Evolutionary conservation across 2,113 vertebrate species (phyloP).

Genomic region (Chionis minor): DNA sequence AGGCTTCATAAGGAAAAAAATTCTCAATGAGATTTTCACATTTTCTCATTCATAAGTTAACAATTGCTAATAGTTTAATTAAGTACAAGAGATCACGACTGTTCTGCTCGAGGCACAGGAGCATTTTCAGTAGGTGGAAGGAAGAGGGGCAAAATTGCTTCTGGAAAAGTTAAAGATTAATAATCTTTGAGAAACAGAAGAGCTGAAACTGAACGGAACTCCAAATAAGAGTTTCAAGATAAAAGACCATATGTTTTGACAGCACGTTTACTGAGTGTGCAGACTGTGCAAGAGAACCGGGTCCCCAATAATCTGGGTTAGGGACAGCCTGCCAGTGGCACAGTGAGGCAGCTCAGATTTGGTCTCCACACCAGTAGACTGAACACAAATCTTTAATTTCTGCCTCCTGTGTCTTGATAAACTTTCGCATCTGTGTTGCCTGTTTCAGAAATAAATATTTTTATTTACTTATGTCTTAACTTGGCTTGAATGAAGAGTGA

Average conservation of each 20-base stretch:
- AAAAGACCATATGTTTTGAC: not conserved
- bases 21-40: not conserved
- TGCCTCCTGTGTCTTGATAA: not conserved
- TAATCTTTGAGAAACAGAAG: not conserved
- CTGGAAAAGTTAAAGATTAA: not conserved
- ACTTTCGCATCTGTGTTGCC: not conserved
- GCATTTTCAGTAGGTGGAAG: not conserved
- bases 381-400: not conserved
- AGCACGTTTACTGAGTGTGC: not conserved
- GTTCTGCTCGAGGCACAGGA: not conserved
- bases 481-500: not conserved
- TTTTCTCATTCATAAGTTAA: not conserved
- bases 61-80: not conserved
- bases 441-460: not conserved
- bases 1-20: not conserved
- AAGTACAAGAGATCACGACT: fast-evolving
- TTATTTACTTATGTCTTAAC: not conserved
- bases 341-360: not conserved
- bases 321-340: not conserved
- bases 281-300: not conserved
- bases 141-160: not conserved
- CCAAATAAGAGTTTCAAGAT: not conserved
- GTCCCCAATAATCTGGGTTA: not conserved
- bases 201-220: not conserved
- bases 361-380: not conserved